Evolutionary conservation across 1,140 invertebrate species (phyloP).

Genomic region (Brachionus paranguensis): DNA sequence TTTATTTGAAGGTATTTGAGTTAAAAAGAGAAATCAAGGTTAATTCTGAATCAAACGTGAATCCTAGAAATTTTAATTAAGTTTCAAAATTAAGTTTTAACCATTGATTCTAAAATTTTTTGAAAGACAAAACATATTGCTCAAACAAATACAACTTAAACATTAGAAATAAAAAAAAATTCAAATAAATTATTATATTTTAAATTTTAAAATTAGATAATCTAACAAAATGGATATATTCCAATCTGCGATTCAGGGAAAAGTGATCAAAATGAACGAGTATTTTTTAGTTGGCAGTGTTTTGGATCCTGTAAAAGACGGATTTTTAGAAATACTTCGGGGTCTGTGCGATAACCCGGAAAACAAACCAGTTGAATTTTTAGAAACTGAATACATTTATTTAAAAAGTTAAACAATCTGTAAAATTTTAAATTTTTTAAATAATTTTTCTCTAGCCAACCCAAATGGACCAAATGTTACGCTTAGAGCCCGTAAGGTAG

Average conservation of each 20-base stretch:
- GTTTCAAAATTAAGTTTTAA: no score
- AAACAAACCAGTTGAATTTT: slow-evolving; percentile 21
- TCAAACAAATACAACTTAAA: no score
- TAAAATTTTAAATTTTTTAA: not conserved
- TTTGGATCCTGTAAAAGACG: not conserved
- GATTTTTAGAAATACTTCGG: slow-evolving; percentile 23
- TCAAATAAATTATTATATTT: not conserved
- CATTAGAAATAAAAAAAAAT: no score
- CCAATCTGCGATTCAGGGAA: slow-evolving; percentile 24
- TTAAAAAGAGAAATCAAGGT: no score
- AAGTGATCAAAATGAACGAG: slow-evolving; percentile 25
- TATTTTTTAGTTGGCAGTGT: slow-evolving; percentile 37
- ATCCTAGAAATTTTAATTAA: no score
- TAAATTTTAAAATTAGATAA: not conserved
- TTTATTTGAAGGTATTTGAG: no score
- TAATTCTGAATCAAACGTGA: no score
- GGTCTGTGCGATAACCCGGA: slow-evolving; percentile 36
- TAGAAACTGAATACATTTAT: slow-evolving; percentile 33
- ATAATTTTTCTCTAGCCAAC: not conserved
- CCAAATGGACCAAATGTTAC: slow-evolving; percentile 21
- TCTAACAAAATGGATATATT: slow-evolving; percentile 14
- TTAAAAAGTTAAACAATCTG: not conserved
- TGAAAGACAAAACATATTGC: no score
- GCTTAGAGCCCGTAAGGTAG: not conserved
- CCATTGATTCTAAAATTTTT: no score